phyloP scores from a whole-genome alignment of 2,113 vertebrate species.

The Hippopotamus amphibius region DNA sequence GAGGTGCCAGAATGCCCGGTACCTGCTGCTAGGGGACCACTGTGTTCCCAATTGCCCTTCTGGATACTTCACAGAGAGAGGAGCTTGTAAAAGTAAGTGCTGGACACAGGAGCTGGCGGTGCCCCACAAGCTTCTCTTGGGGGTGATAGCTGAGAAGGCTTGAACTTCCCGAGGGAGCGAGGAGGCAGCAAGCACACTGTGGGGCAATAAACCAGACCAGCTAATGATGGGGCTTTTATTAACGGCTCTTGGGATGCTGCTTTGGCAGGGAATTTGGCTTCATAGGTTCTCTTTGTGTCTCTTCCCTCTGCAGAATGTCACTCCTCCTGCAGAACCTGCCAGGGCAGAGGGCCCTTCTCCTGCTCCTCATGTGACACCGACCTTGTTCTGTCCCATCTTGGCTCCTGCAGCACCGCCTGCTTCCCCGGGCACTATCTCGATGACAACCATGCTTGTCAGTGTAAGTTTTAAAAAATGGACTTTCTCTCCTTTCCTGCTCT shows the following conservation, averaged over 20 bases:
- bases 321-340: slow-evolving; percentile 92
- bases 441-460: slow-evolving; percentile 86
- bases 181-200: background rate
- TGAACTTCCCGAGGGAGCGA: accelerated
- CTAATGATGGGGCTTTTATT: background rate
- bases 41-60: slow-evolving; percentile 90
- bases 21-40: slow-evolving; percentile 90
- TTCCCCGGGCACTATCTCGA: slow-evolving; percentile 90
- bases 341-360: slow-evolving; percentile 84
- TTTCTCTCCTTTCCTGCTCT: background rate
- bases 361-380: slow-evolving; percentile 90
- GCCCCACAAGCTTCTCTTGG: background rate
- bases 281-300: background rate
- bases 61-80: slow-evolving; percentile 83
- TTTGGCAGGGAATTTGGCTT: background rate
- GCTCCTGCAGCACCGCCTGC: slow-evolving; percentile 89
- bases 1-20: slow-evolving; percentile 86
- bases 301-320: slow-evolving; percentile 90
- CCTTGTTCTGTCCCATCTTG: slow-evolving; percentile 88
- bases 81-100: slow-evolving; percentile 89
- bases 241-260: background rate
- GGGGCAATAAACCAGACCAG: accelerated
- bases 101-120: background rate
- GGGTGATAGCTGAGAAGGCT: background rate
- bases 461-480: slow-evolving; percentile 81